Conservation (phyloP, 2,113 vertebrate species). For the Gallinago undulata region DNA sequence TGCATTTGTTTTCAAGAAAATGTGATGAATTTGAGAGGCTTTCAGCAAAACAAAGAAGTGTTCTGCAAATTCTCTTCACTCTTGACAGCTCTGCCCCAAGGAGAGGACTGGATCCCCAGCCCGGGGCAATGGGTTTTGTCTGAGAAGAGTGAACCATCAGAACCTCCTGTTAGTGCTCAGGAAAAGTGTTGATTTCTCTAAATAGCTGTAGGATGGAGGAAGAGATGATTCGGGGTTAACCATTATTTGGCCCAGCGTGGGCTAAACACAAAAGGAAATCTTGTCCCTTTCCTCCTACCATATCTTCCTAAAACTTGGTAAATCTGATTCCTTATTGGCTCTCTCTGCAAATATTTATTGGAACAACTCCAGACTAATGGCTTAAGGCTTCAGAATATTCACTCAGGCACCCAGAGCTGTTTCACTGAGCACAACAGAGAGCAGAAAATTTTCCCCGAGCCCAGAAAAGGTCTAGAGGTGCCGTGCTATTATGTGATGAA, state of each 20-base stretch:
- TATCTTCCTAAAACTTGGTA: background rate
- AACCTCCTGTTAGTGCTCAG: background rate
- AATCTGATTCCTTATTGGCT: background rate
- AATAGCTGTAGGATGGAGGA: background rate
- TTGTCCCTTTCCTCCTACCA: background rate
- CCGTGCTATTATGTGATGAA: background rate
- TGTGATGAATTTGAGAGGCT: background rate
- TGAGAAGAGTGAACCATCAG: background rate
- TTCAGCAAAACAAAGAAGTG: slow-evolving; percentile 22
- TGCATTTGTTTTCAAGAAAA: slow-evolving; percentile 19
- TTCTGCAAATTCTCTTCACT: slow-evolving; percentile 31
- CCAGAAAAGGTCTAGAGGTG: background rate
- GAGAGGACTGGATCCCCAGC: background rate
- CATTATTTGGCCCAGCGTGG: background rate
- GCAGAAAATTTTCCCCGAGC: background rate
- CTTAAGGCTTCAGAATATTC: background rate
- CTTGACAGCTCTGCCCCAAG: slow-evolving; percentile 29
- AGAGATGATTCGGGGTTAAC: background rate
- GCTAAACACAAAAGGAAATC: background rate
- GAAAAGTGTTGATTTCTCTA: slow-evolving; percentile 6
- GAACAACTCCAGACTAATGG: background rate
- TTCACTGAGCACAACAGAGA: background rate
- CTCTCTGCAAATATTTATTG: background rate
- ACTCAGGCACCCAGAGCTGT: background rate
- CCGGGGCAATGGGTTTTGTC: background rate